Percentiles rank a stretch among this genome's conserved stretches.
Evolutionary conservation across 2,113 vertebrate species (phyloP).

Genomic region (Paraplagusia blochii): DNA sequence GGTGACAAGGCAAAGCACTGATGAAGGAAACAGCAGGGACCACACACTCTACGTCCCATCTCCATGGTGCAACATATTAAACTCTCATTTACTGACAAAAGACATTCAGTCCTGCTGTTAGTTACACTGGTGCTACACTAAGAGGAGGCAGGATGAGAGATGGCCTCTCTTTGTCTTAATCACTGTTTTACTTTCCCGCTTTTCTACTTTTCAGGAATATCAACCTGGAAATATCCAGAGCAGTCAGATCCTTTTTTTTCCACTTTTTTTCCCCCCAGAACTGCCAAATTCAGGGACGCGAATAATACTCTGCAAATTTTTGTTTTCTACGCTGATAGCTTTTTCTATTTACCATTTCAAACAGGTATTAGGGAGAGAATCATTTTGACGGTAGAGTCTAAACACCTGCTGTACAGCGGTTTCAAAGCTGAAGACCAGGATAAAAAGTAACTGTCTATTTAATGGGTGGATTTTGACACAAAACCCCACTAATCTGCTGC

Average conservation of each 20-base stretch:
- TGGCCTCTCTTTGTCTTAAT: constrained; percentile 51
- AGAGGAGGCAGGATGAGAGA: constrained; percentile 59
- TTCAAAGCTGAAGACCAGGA: constrained; percentile 66
- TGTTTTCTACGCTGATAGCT: constrained; percentile 34
- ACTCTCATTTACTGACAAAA: constrained; percentile 76
- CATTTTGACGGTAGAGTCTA: constrained; percentile 42
- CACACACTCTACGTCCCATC: constrained; percentile 66
- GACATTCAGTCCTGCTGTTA: constrained; percentile 69
- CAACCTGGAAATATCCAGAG: constrained; percentile 8
- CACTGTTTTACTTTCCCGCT: constrained; percentile 37
- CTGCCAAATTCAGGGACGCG: constrained; percentile 40
- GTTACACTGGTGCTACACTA: constrained; percentile 59
- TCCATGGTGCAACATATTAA: constrained; percentile 75
- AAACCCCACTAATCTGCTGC: constrained; percentile 70
- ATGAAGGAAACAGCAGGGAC: constrained; percentile 67
- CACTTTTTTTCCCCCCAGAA: not conserved
- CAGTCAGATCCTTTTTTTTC: constrained; percentile 8
- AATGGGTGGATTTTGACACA: constrained; percentile 66
- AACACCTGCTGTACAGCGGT: constrained; percentile 60
- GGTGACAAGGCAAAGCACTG: constrained; percentile 61
- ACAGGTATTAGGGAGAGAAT: constrained; percentile 50
- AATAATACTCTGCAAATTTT: constrained; percentile 35
- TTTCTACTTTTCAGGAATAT: constrained; percentile 5
- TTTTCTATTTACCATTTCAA: constrained; percentile 64
- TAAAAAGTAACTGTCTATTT: constrained; percentile 57